These are phyloP conservation scores for Uloborus plumipes DNA, from an alignment of 2,888 invertebrate species.

Conservation along the genomic window DNA sequence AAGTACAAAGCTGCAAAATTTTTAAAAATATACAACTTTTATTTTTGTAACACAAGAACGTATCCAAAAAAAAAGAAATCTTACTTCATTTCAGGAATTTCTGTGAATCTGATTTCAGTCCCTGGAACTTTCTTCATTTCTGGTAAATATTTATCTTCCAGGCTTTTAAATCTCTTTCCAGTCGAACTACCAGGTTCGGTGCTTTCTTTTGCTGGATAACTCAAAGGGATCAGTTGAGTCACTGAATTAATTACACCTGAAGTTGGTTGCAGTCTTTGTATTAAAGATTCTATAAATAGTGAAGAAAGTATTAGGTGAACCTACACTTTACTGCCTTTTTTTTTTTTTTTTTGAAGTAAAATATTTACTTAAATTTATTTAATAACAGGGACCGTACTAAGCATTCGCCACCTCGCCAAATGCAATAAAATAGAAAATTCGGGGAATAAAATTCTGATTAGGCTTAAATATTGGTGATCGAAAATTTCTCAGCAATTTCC, in stretches of 20 bases:
- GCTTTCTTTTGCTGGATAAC: slow-evolving; percentile 41
- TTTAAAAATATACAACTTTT: neutral
- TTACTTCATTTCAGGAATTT: slow-evolving; percentile 78
- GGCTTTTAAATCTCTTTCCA: slow-evolving; percentile 37
- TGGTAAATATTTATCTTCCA: slow-evolving; percentile 84
- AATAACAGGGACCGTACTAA: too few species aligned
- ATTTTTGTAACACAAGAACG: too few species aligned
- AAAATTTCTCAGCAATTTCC: too few species aligned
- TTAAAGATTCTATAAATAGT: slow-evolving; percentile 74
- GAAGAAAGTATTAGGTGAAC: too few species aligned
- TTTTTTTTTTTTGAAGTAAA: too few species aligned
- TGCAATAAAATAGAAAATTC: too few species aligned
- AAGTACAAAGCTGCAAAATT: neutral
- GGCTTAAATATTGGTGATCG: too few species aligned
- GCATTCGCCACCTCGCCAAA: too few species aligned
- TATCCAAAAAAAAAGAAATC: slow-evolving; percentile 16
- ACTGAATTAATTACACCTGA: slow-evolving; percentile 85
- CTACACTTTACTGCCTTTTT: too few species aligned
- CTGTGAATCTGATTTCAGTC: slow-evolving; percentile 84
- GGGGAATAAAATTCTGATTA: too few species aligned
- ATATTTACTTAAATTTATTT: too few species aligned
- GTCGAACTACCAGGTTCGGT: slow-evolving; percentile 41
- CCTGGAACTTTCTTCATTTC: slow-evolving; percentile 84
- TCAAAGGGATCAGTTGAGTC: slow-evolving; percentile 78
- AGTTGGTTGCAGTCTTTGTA: slow-evolving; percentile 79